These are phyloP conservation scores for Metellina segmentata DNA, from an alignment of 2,888 invertebrate species.

Conservation along the genomic window DNA sequence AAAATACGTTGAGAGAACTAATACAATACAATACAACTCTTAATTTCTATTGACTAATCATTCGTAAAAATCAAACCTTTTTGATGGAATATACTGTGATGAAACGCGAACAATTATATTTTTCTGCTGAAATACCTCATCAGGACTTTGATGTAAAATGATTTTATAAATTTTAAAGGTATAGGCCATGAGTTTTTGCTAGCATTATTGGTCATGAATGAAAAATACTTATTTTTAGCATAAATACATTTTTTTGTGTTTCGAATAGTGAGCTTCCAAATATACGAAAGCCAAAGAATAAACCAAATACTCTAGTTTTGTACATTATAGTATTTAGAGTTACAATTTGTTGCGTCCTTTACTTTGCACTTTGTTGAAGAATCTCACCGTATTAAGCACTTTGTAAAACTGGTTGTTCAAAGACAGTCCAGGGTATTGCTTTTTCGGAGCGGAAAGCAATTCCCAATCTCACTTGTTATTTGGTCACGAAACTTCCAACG, in stretches of 20 bases:
- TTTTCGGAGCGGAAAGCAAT: constrained; percentile 11
- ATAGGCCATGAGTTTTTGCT: constrained; percentile 46
- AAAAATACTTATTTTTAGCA: constrained; percentile 62
- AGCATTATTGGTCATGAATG: not conserved
- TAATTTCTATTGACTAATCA: not conserved
- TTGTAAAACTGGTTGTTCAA: constrained; percentile 48
- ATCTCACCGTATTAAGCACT: constrained; percentile 56
- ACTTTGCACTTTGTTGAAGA: constrained; percentile 74
- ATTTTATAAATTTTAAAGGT: constrained; percentile 21
- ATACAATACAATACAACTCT: not conserved
- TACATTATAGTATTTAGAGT: constrained; percentile 59
- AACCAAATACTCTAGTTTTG: constrained; percentile 74
- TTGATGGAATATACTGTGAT: not conserved
- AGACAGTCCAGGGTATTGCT: constrained; percentile 48
- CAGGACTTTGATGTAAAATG: constrained; percentile 28
- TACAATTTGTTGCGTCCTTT: constrained; percentile 72
- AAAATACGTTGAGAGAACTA: no score
- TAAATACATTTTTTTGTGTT: constrained; percentile 47
- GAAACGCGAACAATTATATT: no score
- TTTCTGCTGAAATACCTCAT: not conserved
- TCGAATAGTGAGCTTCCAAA: constrained; percentile 62
- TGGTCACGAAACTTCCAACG: constrained; percentile 61
- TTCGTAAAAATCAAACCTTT: not conserved
- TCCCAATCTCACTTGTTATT: constrained; percentile 69
- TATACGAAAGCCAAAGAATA: constrained; percentile 38